phyloP scores from a whole-genome alignment of 2,888 invertebrate genomes.

The Syrista parreyssii region DNA sequence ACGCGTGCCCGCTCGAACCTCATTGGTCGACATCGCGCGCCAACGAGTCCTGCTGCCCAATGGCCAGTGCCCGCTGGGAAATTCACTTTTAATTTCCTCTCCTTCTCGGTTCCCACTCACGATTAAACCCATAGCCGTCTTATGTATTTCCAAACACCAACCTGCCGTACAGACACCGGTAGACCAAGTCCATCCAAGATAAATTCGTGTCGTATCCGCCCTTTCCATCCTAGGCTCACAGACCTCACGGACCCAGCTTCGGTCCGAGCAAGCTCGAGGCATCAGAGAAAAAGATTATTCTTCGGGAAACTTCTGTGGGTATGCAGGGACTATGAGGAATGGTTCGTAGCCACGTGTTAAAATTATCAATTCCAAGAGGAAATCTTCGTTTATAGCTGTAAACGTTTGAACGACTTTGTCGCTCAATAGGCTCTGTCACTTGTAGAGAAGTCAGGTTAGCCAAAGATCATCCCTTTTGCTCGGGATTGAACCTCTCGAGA shows the following conservation, averaged over 20 bases:
- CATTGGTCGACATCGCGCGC: constrained; percentile 25
- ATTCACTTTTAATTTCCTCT: not conserved
- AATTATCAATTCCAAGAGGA: not conserved
- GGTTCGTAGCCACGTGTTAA: not conserved
- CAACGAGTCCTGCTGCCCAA: not conserved
- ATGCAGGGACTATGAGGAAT: not conserved
- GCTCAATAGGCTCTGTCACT: not conserved
- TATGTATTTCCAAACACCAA: not conserved
- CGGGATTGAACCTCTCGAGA: not conserved
- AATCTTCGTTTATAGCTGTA: not conserved
- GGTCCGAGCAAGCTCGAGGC: not conserved
- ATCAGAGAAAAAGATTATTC: not conserved
- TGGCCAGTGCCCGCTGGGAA: not conserved
- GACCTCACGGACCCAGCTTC: not conserved
- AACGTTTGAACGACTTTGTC: not conserved
- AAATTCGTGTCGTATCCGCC: not conserved
- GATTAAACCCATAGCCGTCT: not conserved
- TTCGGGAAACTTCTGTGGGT: not conserved
- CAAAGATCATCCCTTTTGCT: not conserved
- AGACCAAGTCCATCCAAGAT: not conserved
- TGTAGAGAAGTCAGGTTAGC: not conserved
- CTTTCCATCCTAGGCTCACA: not conserved
- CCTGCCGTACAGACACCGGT: too few species aligned
- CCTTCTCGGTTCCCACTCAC: not conserved
- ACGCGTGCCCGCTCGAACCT: constrained; percentile 33